Evolutionary conservation across 2,888 invertebrate species (phyloP).

Genomic region (Melolontha melolontha): DNA sequence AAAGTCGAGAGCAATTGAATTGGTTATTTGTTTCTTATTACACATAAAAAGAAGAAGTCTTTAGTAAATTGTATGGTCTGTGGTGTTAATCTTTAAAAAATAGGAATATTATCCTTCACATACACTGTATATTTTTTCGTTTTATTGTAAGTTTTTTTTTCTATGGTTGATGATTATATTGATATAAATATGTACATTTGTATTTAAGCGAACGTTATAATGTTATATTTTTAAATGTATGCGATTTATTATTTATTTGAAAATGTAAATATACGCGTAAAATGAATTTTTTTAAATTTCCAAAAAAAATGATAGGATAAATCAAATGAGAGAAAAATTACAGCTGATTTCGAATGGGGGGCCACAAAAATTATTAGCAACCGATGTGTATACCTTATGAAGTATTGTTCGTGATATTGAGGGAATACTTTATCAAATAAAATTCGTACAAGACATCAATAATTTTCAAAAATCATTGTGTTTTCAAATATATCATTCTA

Average conservation of each 20-base stretch:
- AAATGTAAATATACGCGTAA: constrained; percentile 4
- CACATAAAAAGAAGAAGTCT: constrained; percentile 8
- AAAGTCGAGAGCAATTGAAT: neutral
- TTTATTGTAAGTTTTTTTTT: constrained; percentile 28
- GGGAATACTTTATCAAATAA: neutral
- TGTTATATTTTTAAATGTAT: constrained; percentile 38
- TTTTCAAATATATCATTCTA: too few species aligned
- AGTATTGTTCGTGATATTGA: constrained; percentile 26
- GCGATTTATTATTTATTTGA: constrained; percentile 31
- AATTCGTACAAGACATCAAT: too few species aligned
- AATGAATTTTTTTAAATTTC: constrained; percentile 4
- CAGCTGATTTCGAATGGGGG: constrained; percentile 28
- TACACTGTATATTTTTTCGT: constrained; percentile 25
- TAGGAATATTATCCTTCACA: constrained; percentile 32
- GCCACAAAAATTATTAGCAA: constrained; percentile 17
- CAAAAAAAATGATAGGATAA: neutral
- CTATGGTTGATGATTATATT: constrained; percentile 38
- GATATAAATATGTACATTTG: constrained; percentile 35
- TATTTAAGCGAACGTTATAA: constrained; percentile 34
- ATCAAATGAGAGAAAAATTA: constrained; percentile 9
- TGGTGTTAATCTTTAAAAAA: constrained; percentile 34
- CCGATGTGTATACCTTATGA: constrained; percentile 12
- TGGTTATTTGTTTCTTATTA: constrained; percentile 1
- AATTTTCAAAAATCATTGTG: too few species aligned
- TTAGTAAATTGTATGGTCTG: constrained; percentile 39